phyloP scores from a whole-genome alignment of 2,888 invertebrate genomes.

The Tinea semifulvella region DNA sequence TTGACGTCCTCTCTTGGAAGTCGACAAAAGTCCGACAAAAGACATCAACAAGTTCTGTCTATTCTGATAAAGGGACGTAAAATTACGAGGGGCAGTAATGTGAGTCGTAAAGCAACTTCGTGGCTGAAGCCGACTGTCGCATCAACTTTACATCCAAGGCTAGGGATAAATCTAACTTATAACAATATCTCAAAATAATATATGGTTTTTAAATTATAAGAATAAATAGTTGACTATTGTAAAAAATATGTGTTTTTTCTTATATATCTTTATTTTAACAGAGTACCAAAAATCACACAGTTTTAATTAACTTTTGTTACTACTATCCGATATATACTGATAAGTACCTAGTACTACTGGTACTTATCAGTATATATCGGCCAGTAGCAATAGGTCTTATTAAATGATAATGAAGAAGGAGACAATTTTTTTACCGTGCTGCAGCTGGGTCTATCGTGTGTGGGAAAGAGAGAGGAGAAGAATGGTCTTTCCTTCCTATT shows the following conservation, averaged over 20 bases:
- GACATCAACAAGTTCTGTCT: constrained; percentile 51
- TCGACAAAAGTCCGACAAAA: constrained; percentile 30
- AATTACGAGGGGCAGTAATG: constrained; percentile 51
- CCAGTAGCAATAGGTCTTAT: too few species aligned
- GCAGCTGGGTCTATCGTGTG: too few species aligned
- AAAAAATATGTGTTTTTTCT: background rate
- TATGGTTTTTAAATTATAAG: background rate
- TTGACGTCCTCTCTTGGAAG: constrained; percentile 18
- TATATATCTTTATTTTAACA: too few species aligned
- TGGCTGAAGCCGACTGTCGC: background rate
- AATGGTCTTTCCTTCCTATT: too few species aligned
- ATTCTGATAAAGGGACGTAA: constrained; percentile 57
- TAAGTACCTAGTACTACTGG: too few species aligned
- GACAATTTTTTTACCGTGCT: too few species aligned
- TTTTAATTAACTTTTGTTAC: too few species aligned
- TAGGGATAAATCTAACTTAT: background rate
- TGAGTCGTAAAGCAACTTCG: constrained; percentile 34
- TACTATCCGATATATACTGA: too few species aligned
- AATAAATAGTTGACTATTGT: background rate
- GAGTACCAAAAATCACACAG: too few species aligned
- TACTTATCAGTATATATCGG: too few species aligned
- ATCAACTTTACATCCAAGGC: constrained; percentile 30
- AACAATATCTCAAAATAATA: background rate
- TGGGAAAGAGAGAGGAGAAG: too few species aligned
- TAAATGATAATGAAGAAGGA: too few species aligned